Evolutionary conservation across 2,888 invertebrate species (phyloP), one percentile per base, ranked within the genome.

Genomic region (Hylaea fasciaria): DNA sequence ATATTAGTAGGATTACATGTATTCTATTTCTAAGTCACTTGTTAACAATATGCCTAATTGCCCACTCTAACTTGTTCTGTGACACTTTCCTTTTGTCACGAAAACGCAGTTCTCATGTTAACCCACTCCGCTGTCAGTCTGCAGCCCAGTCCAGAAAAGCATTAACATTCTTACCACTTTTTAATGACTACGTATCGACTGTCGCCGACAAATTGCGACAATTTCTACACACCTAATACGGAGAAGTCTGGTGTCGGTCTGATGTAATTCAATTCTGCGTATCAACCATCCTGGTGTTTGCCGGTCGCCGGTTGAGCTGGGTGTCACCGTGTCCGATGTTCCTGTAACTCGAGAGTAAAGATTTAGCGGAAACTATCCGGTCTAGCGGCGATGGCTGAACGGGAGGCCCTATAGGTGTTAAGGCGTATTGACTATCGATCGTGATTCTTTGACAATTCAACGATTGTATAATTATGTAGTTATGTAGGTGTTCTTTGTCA

Each of bases 331-430:
- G 59, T 40, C 65, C 47, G 62, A 81, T 76, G 80, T 56, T 56
- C 49, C 44, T 77, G 86, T 83, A 86, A 89, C 77, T 72, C 68
- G 79, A 86, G 80, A 83, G 81, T 81, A 84, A 85, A 81, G 81
- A 76, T 85, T 60, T 83, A 80, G 84, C 83, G 85, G 86, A 86
- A 87, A 88, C 83, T 85, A 86, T 87, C 77, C 82, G 87, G 79
- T 83, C 82, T 76, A 79, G 46, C 68, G 78, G 65, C 69, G 67
- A 50, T 66, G 63, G 63, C 62, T 59, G 54, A 44, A 59, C 46
- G 51, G 37, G 60, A 60, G 46, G 60, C 60, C 55, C 51, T 51
- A 55, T 51, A 55, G 43, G 55, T 60, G 59, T 50, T 54, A 14
- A 22, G 22, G 7, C 40, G 16, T 39, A 47, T 41, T 41, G 49